Conservation (phyloP, 53 echinoderm and acorn worm species). For the Mesocentrotus franciscanus region DNA sequence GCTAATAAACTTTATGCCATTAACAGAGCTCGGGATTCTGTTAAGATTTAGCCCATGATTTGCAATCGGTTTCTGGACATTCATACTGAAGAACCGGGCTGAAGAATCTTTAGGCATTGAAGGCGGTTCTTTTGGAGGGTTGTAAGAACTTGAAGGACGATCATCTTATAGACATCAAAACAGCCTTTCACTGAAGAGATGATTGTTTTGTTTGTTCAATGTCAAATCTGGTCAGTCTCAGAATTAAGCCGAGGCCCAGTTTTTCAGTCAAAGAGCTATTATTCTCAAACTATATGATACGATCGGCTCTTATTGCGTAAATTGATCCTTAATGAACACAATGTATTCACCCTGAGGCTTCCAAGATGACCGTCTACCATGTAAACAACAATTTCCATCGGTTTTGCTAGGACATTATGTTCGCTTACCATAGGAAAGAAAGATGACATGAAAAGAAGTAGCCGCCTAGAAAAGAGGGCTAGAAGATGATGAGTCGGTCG, state of each 20-base stretch:
- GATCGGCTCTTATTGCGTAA: neutral
- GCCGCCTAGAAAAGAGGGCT: neutral
- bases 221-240: slow-evolving; percentile 14
- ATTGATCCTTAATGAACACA: neutral
- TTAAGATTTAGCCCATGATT: too few species aligned
- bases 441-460: neutral
- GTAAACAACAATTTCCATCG: neutral
- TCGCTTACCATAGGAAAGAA: neutral
- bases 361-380: neutral
- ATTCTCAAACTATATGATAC: neutral
- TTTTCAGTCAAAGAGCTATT: neutral
- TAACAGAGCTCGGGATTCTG: too few species aligned
- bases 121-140: neutral
- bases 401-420: neutral
- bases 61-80: too few species aligned
- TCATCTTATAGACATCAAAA: neutral
- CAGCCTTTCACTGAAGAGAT: neutral
- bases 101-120: neutral
- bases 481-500: neutral
- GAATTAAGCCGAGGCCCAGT: neutral
- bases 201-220: neutral
- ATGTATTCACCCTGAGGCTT: neutral
- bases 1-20: neutral
- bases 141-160: neutral
- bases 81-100: too few species aligned